A percentile compares a stretch with the other conserved stretches of the same genome.
Conservation (phyloP, 2,888 invertebrate species). For the Rosalia funebris region DNA sequence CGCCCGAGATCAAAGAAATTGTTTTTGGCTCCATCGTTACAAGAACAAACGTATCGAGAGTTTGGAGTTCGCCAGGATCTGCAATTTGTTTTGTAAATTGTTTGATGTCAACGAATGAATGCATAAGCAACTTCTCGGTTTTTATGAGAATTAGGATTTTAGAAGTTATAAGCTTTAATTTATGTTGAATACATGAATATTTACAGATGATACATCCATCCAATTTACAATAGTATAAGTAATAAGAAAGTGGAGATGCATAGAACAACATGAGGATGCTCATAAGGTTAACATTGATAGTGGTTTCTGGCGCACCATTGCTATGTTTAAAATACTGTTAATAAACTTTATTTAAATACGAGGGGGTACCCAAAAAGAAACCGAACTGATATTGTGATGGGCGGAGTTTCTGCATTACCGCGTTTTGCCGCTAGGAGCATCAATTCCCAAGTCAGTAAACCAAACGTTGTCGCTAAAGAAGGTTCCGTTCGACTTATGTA, state of each 20-base stretch:
- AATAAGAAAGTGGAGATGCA: neutral
- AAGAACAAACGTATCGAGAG: slow-evolving; percentile 1
- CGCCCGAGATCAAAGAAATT: slow-evolving; percentile 8
- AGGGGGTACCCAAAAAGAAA: too few relatives aligned
- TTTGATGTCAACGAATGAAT: slow-evolving; percentile 11
- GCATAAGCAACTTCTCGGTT: slow-evolving; percentile 11
- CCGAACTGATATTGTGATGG: too few relatives aligned
- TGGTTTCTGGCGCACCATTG: too few relatives aligned
- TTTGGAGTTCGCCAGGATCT: slow-evolving; percentile 6
- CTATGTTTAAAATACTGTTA: too few relatives aligned
- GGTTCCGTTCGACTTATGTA: too few relatives aligned
- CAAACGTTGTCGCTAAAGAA: too few relatives aligned
- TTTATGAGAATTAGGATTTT: slow-evolving; percentile 5
- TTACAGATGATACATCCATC: neutral
- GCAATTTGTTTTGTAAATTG: slow-evolving; percentile 18
- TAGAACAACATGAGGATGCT: neutral
- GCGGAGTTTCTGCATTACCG: too few relatives aligned
- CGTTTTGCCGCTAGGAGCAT: too few relatives aligned
- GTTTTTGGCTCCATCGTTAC: slow-evolving; percentile 2
- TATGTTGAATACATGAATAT: slow-evolving; percentile 17
- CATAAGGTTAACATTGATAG: slow-evolving; percentile 5
- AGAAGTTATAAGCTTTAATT: neutral
- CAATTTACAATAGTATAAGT: neutral
- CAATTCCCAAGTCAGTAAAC: too few relatives aligned
- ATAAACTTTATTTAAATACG: too few relatives aligned